phyloP scores from a whole-genome alignment of 2,888 invertebrate species.

The Clusia tigrina region DNA sequence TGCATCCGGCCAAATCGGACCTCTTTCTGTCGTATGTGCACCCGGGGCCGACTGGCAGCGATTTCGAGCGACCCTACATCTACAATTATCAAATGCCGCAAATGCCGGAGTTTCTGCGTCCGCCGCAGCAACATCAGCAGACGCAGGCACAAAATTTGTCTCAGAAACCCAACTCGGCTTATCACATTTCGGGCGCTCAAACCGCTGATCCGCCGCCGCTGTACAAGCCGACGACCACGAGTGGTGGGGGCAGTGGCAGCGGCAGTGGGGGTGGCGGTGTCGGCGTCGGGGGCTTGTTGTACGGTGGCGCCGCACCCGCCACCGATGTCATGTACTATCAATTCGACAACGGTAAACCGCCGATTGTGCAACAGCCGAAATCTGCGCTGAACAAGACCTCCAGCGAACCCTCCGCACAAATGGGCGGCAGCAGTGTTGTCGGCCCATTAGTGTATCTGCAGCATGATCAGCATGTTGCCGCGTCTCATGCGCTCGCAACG shows the following conservation, averaged over 20 bases:
- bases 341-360: conserved; percentile 56
- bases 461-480: conserved; percentile 50
- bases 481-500: conserved; percentile 42
- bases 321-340: conserved; percentile 62
- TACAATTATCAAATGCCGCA: conserved; percentile 62
- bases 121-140: conserved; percentile 30
- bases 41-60: conserved; percentile 30
- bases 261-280: conserved; percentile 13
- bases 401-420: not conserved
- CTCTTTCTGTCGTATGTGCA: conserved; percentile 52
- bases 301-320: conserved; percentile 56
- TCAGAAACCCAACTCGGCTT: conserved; percentile 45
- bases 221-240: conserved; percentile 33
- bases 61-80: conserved; percentile 57
- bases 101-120: conserved; percentile 51
- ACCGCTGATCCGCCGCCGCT: conserved; percentile 60
- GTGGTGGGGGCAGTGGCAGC: conserved; percentile 4
- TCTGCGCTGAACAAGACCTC: conserved; percentile 32
- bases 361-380: conserved; percentile 55
- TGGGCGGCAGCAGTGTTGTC: conserved; percentile 21
- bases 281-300: conserved; percentile 28
- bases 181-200: conserved; percentile 62
- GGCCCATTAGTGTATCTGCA: conserved; percentile 59
- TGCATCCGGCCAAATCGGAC: conserved; percentile 53
- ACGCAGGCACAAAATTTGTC: conserved; percentile 16